These are phyloP conservation scores for Cladopsammia gracilis DNA, from an alignment of 64 coral and sea anemone genomes.

Conservation along the genomic window DNA sequence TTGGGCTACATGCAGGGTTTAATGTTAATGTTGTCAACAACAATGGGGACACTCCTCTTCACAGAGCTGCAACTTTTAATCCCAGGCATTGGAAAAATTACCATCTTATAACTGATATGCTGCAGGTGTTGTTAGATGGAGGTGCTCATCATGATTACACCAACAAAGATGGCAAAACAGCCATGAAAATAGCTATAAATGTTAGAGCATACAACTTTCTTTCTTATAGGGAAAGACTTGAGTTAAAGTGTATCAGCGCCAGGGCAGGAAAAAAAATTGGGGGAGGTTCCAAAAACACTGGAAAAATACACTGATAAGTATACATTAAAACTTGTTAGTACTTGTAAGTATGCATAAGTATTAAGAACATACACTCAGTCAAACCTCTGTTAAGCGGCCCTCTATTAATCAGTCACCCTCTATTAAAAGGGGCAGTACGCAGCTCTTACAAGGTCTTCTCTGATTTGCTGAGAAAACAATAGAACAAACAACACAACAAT, in stretches of 20 bases:
- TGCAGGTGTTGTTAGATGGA: conserved; percentile 1
- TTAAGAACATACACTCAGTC: too few relatives aligned
- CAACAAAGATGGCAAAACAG: conserved; percentile 43
- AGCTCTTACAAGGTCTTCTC: too few relatives aligned
- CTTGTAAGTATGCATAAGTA: too few relatives aligned
- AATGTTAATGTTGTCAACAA: conserved; percentile 42
- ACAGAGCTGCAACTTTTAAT: conserved; percentile 30
- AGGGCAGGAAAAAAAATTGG: conserved; percentile 28
- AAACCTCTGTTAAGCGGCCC: too few relatives aligned
- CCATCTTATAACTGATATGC: conserved; percentile 39
- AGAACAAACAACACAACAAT: too few relatives aligned
- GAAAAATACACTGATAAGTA: conserved; percentile 64
- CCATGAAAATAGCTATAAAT: conserved; percentile 1
- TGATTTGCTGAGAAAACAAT: too few relatives aligned
- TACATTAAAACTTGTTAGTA: conserved; percentile 35
- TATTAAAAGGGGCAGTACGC: too few relatives aligned
- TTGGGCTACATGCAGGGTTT: too few relatives aligned
- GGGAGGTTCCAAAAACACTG: conserved; percentile 57
- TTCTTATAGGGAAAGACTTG: conserved; percentile 15
- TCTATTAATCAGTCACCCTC: too few relatives aligned
- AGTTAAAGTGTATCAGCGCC: conserved; percentile 53
- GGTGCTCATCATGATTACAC: conserved; percentile 51
- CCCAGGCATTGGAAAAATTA: neutral
- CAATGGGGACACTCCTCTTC: conserved; percentile 67
- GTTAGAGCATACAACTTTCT: conserved; percentile 36